Conservation (phyloP, 2,797 vertebrate genomes). For the Poecile montanus region DNA sequence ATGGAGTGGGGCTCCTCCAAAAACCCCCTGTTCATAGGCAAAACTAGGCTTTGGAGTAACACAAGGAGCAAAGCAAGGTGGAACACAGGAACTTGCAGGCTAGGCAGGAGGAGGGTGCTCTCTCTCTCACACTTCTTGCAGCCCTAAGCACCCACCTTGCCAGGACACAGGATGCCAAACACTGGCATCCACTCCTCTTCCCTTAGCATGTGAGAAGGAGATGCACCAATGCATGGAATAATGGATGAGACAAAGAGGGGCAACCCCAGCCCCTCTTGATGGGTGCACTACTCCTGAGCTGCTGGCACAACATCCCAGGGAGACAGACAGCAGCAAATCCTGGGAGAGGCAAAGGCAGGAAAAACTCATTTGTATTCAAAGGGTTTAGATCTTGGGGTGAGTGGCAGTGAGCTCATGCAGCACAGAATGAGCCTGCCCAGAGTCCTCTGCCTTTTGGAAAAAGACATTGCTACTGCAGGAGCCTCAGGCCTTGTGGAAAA, state of each 20-base stretch:
- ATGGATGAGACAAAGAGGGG: neutral
- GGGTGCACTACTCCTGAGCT: fast-evolving
- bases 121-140: neutral
- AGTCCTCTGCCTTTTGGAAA: neutral
- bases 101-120: neutral
- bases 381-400: neutral
- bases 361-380: neutral
- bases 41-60: neutral
- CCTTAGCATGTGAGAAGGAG: neutral
- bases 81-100: neutral
- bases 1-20: neutral
- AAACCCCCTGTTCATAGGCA: neutral
- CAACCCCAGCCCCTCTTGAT: neutral
- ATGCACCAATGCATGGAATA: neutral
- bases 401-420: neutral
- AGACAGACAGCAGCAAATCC: neutral
- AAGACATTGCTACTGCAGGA: neutral
- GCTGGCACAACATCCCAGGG: neutral
- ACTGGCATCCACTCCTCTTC: neutral
- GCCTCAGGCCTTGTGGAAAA: neutral
- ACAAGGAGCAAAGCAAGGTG: neutral
- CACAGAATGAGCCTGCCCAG: neutral
- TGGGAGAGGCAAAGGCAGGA: neutral
- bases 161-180: neutral
- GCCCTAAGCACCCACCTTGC: neutral